Percentiles rank a stretch among this genome's conserved stretches.
phyloP scores from a whole-genome alignment of 2,113 vertebrate species.

The Mionectes macconnelli region DNA sequence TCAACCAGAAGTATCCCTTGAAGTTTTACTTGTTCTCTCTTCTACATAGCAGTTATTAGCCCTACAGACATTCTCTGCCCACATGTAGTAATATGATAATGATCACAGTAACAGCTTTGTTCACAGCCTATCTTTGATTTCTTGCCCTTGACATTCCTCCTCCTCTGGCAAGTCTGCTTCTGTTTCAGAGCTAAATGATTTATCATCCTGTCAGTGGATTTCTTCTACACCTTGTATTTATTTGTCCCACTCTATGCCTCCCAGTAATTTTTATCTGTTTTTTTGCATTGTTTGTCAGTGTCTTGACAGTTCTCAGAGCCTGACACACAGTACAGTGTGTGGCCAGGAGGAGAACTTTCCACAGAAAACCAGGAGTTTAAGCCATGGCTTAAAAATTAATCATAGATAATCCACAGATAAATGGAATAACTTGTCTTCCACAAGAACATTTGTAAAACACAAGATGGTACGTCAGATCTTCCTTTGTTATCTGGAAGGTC shows the following conservation, averaged over 20 bases:
- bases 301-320: neutral
- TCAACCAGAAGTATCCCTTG: neutral
- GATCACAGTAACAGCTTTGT: neutral
- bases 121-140: slow-evolving; percentile 24
- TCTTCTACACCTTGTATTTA: neutral
- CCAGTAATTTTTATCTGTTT: neutral
- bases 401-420: neutral
- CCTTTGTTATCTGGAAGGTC: neutral
- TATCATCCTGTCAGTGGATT: slow-evolving; percentile 7
- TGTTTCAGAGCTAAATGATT: slow-evolving; percentile 23
- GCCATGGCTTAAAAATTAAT: neutral
- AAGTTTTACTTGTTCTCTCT: neutral
- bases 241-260: neutral
- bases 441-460: neutral
- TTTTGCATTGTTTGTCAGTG: neutral
- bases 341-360: neutral
- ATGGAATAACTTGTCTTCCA: neutral
- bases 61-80: neutral
- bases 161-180: neutral
- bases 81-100: neutral
- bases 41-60: neutral
- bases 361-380: neutral
- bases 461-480: neutral
- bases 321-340: neutral
- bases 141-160: slow-evolving; percentile 25